Evolutionary conservation across 2,113 vertebrate species (phyloP).

Genomic region (human): DNA sequence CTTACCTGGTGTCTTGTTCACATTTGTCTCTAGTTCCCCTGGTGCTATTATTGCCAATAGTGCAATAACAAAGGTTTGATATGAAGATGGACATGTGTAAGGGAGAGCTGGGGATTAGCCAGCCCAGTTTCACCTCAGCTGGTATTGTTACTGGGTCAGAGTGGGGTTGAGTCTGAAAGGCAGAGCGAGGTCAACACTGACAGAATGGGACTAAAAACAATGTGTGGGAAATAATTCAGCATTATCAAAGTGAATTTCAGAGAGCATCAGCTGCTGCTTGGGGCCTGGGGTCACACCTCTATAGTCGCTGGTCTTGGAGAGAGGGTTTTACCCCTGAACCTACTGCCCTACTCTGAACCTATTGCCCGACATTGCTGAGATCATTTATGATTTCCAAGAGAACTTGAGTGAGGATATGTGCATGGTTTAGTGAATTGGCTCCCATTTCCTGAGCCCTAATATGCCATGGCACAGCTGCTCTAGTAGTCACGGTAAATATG

Average conservation of each 20-base stretch:
- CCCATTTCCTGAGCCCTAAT: neutral
- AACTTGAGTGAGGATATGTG: neutral
- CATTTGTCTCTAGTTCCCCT: neutral
- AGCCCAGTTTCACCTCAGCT: neutral
- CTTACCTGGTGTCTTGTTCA: neutral
- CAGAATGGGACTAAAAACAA: neutral
- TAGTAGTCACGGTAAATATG: neutral
- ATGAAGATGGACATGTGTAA: neutral
- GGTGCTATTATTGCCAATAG: neutral
- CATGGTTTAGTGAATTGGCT: neutral
- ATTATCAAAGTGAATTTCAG: neutral
- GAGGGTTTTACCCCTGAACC: neutral
- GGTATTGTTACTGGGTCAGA: neutral
- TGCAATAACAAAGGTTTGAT: neutral
- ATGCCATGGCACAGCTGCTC: neutral
- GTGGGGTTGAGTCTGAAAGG: neutral
- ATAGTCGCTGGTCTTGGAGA: neutral
- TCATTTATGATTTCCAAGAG: neutral
- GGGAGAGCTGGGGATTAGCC: neutral
- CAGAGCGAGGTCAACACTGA: neutral
- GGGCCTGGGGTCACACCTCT: neutral
- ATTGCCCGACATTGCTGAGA: neutral
- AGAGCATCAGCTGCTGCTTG: neutral
- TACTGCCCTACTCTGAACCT: neutral
- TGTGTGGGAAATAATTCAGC: neutral